These are phyloP conservation scores for Sigmodon hispidus DNA, from an alignment of 2,113 vertebrate genomes.

Conservation along the genomic window DNA sequence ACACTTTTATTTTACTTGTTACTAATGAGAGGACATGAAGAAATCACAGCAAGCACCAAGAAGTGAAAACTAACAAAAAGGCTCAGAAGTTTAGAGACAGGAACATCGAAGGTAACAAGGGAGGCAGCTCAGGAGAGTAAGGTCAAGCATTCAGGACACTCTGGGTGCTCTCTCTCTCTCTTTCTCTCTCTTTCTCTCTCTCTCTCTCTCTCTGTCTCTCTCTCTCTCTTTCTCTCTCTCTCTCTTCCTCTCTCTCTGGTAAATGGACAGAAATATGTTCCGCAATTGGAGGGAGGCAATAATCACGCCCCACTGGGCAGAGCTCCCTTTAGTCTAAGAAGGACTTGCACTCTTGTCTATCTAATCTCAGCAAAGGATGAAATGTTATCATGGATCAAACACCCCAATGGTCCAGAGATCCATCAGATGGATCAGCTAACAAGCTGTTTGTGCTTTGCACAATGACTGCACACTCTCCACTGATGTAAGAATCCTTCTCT, in stretches of 20 bases:
- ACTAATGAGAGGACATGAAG: neutral
- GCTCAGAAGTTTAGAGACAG: neutral
- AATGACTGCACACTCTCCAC: neutral
- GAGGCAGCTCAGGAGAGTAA: neutral
- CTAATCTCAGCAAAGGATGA: neutral
- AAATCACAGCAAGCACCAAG: neutral
- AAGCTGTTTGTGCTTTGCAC: neutral
- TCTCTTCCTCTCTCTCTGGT: too few species aligned
- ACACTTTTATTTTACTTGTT: neutral
- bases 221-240: too few species aligned
- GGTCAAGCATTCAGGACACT: neutral
- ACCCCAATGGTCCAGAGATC: neutral
- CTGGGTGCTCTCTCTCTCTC: too few species aligned
- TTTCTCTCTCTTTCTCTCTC: too few species aligned
- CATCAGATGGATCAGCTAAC: too few species aligned
- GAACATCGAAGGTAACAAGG: neutral
- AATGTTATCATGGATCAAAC: neutral
- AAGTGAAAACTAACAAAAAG: neutral
- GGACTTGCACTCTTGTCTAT: too few species aligned
- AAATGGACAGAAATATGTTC: neutral
- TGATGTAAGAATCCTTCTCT: neutral
- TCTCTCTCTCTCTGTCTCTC: too few species aligned
- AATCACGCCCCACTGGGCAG: fast-evolving
- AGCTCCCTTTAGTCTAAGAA: neutral
- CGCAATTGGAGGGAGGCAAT: too few species aligned